These are phyloP conservation scores for Xestobium rufovillosum DNA, from an alignment of 2,888 invertebrate species.

Conservation along the genomic window DNA sequence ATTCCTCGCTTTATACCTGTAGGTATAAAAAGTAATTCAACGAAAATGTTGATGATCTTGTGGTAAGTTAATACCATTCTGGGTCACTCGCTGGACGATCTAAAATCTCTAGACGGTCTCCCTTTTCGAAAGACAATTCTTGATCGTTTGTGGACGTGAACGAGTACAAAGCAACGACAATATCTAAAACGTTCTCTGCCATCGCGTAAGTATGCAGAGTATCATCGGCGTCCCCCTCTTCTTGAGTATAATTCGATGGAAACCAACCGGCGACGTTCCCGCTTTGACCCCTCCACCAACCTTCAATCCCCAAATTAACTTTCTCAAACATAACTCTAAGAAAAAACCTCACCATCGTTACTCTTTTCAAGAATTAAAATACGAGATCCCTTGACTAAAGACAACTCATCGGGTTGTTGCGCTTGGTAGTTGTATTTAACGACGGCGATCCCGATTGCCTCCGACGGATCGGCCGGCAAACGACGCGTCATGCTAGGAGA, in stretches of 20 bases:
- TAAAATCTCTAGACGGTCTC: conserved; percentile 90
- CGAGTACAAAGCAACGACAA: conserved; percentile 91
- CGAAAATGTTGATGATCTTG: conserved; percentile 17
- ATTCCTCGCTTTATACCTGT: conserved; percentile 81
- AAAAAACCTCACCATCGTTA: conserved; percentile 61
- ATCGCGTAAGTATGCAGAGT: conserved; percentile 87
- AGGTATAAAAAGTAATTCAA: not conserved
- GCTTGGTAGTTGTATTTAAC: conserved; percentile 96
- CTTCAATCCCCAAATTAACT: conserved; percentile 26
- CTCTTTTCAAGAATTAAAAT: conserved; percentile 96
- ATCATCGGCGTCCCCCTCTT: conserved; percentile 79
- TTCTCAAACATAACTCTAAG: conserved; percentile 7
- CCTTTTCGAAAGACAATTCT: conserved; percentile 94
- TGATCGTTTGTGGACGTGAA: conserved; percentile 92
- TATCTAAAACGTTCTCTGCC: conserved; percentile 92
- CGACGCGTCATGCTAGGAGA: conserved; percentile 69
- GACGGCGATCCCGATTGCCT: conserved; percentile 80
- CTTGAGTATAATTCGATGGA: conserved; percentile 97
- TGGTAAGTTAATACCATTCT: conserved; percentile 63
- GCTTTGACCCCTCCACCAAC: conserved; percentile 96
- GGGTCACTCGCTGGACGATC: conserved; percentile 96
- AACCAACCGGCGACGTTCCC: conserved; percentile 79
- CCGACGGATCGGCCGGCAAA: conserved; percentile 74
- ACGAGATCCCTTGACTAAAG: conserved; percentile 88
- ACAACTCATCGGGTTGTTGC: conserved; percentile 92